Conservation (phyloP, 2,888 invertebrate genomes). For the Geophilus truncorum region DNA sequence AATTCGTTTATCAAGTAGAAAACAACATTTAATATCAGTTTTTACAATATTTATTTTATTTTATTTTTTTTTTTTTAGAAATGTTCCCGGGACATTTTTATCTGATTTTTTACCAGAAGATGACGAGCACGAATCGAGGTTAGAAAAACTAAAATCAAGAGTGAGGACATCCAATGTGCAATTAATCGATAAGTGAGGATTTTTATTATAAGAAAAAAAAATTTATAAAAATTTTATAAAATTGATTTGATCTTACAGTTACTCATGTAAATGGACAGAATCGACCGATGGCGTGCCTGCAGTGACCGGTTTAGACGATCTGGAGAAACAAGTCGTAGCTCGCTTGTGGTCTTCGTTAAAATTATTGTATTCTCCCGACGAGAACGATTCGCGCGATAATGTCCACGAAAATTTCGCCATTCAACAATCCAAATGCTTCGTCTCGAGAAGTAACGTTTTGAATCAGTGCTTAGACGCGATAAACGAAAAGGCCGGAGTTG, state of each 20-base stretch:
- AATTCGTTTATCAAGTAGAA: constrained; percentile 39
- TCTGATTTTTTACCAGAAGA: constrained; percentile 44
- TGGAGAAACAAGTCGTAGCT: neutral
- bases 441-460: neutral
- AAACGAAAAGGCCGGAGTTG: constrained; percentile 41
- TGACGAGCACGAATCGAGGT: constrained; percentile 40
- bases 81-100: constrained; percentile 44
- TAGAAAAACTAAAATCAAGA: constrained; percentile 44
- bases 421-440: neutral
- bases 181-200: constrained; percentile 46
- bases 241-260: neutral
- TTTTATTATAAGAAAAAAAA: neutral
- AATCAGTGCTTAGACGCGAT: neutral
- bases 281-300: neutral
- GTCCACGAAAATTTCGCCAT: neutral
- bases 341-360: neutral
- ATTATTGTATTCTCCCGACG: neutral
- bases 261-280: neutral
- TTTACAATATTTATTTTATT: neutral
- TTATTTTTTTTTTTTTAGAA: constrained; percentile 39
- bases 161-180: constrained; percentile 44
- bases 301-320: neutral
- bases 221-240: neutral
- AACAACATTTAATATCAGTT: constrained; percentile 27
- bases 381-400: neutral